Evolutionary conservation across 1,140 invertebrate species (phyloP), one percentile per base, ranked within the genome.

Genomic region (Orchesella cincta): DNA sequence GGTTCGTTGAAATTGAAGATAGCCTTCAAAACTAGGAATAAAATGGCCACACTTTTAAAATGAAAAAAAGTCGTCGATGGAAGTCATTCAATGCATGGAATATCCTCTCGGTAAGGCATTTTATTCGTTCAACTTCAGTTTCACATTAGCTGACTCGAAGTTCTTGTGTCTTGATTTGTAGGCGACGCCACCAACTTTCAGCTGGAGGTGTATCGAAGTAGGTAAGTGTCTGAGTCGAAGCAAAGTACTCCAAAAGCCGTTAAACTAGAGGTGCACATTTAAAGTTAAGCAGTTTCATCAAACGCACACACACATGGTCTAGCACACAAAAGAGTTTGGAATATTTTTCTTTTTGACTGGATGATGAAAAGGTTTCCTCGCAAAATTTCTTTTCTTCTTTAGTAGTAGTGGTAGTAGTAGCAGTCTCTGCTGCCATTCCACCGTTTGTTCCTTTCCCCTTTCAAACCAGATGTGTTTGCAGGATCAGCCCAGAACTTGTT

Each of bases 341-440:
- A 26, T 26, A 57, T n/a, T 57, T n/a, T 23, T 57, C 52, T n/a
- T 5, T 57, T 57, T 57, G 14, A n/a, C 52, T 57, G 5, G 23
- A 57, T 57, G 52, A n/a, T 57, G 52, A 57, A 57, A 57, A 57
- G 52, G 23, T 57, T 46, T 57, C 52, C 52, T 57, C 52, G 23
- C 14, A 8, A 57, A 57, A 14, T 57, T 57, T 18, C 52, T 57
- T 57, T 57, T 57, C 23, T 23, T 57, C 52, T 18, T 57, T 57
- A 3, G 14, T 12, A 3, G 14, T 57, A 14, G 14, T 57, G 8
- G 14, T n/a, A n/a, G n/a, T n/a, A n/a, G n/a, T n/a, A n/a, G n/a
- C n/a, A n/a, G n/a, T n/a, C n/a, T n/a, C n/a, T n/a, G n/a, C n/a
- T n/a, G n/a, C n/a, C n/a, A n/a, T n/a, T n/a, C n/a, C n/a, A n/a